These are phyloP conservation scores for Hydrophis major DNA, from an alignment of 2,797 vertebrate species.

Conservation along the genomic window DNA sequence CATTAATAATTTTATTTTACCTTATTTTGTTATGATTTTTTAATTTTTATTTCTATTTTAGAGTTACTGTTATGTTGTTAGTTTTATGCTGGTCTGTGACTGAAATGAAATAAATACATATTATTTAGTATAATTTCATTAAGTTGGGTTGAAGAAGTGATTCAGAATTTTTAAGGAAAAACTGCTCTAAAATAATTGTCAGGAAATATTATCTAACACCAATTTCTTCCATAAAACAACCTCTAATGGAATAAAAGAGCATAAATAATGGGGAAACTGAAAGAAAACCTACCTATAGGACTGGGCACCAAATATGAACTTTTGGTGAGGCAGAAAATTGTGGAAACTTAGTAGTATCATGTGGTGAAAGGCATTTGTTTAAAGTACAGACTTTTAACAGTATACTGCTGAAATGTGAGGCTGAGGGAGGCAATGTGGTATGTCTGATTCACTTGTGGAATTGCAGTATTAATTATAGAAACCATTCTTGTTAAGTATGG, in stretches of 20 bases:
- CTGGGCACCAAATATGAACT: neutral
- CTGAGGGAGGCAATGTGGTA: neutral
- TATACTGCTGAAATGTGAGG: neutral
- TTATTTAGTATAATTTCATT: accelerated
- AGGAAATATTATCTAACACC: neutral
- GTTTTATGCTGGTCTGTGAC: neutral
- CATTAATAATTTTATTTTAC: neutral
- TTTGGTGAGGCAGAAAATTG: neutral
- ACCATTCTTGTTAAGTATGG: no score
- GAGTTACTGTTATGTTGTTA: neutral
- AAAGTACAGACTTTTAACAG: neutral
- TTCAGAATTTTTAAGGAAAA: neutral
- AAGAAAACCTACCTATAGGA: neutral
- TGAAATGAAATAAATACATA: neutral
- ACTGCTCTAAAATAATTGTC: neutral
- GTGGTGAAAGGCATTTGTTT: neutral
- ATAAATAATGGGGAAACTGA: neutral
- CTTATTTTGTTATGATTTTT: neutral
- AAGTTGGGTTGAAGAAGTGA: neutral
- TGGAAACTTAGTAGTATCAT: neutral
- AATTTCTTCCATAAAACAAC: neutral
- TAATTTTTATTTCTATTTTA: neutral
- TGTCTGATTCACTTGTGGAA: neutral
- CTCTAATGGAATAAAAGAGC: neutral
- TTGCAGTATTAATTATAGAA: accelerated